A percentile compares a stretch with the other conserved stretches of the same genome.
Evolutionary conservation across 1,140 invertebrate species (phyloP).

Genomic region (Pachyrhynchus sulphureomaculatus): DNA sequence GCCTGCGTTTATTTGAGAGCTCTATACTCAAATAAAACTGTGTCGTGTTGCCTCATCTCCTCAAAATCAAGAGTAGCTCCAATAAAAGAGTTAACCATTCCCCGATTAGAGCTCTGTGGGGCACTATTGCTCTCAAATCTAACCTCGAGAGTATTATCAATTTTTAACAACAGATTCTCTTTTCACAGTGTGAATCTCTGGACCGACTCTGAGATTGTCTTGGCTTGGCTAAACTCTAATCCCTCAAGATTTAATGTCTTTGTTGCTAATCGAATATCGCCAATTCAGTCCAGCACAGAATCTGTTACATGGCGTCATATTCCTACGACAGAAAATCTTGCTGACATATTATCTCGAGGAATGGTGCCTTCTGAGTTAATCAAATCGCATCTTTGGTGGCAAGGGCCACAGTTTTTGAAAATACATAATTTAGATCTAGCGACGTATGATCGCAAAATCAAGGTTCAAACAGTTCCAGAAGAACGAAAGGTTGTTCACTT

Average conservation of each 20-base stretch:
- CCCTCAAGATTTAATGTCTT: conserved; percentile 47
- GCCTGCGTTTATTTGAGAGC: conserved; percentile 37
- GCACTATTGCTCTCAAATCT: conserved; percentile 10
- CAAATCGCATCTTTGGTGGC: conserved; percentile 39
- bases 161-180: conserved; percentile 36
- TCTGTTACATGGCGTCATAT: conserved; percentile 49
- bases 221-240: conserved; percentile 47
- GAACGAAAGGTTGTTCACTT: too few species aligned
- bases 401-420: conserved; percentile 39
- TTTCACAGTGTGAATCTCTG: conserved; percentile 43
- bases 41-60: too few species aligned
- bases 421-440: not conserved
- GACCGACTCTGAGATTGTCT: conserved; percentile 50
- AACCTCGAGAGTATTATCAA: not conserved
- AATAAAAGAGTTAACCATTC: too few species aligned
- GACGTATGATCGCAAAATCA: too few species aligned
- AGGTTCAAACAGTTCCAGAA: too few species aligned
- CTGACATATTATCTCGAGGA: conserved; percentile 53
- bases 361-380: conserved; percentile 26
- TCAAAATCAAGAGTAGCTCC: too few species aligned
- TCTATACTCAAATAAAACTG: not conserved
- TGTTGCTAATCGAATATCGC: conserved; percentile 46
- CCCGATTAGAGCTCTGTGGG: conserved; percentile 5
- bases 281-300: conserved; percentile 34
- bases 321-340: conserved; percentile 48